Evolutionary conservation across 1,140 invertebrate species (phyloP).

Genomic region (Diploscapter pachys): DNA sequence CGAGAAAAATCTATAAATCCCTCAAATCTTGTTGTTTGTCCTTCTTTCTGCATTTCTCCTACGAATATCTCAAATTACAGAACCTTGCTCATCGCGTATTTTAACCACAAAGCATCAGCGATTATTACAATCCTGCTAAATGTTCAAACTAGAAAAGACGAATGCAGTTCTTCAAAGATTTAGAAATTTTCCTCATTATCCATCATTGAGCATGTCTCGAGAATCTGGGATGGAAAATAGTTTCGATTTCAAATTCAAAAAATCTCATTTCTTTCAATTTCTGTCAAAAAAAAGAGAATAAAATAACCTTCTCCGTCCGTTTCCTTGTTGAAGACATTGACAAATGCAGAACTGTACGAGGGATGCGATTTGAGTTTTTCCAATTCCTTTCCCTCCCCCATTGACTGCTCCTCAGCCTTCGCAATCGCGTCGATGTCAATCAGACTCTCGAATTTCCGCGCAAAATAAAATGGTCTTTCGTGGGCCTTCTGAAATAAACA

Average conservation of each 20-base stretch:
- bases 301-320: slow-evolving; percentile 33
- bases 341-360: slow-evolving; percentile 44
- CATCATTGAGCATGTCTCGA: slow-evolving; percentile 7
- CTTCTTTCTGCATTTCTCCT: too few species aligned
- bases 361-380: slow-evolving; percentile 15
- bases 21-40: too few species aligned
- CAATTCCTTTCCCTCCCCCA: slow-evolving; percentile 18
- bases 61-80: too few species aligned
- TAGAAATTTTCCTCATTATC: slow-evolving; percentile 13
- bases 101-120: too few species aligned
- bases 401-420: slow-evolving; percentile 48
- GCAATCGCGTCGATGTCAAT: slow-evolving; percentile 45
- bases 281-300: slow-evolving; percentile 5
- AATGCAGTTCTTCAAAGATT: slow-evolving; percentile 16
- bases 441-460: slow-evolving; percentile 51
- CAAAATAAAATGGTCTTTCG: slow-evolving; percentile 43
- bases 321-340: slow-evolving; percentile 45
- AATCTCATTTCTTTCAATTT: not conserved
- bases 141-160: not conserved
- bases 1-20: too few species aligned
- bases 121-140: too few species aligned
- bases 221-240: slow-evolving; percentile 12
- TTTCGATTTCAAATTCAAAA: slow-evolving; percentile 7
- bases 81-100: too few species aligned
- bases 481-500: slow-evolving; percentile 34